Conservation (phyloP, 2,113 vertebrate species). For the Atherinomorus stipes region DNA sequence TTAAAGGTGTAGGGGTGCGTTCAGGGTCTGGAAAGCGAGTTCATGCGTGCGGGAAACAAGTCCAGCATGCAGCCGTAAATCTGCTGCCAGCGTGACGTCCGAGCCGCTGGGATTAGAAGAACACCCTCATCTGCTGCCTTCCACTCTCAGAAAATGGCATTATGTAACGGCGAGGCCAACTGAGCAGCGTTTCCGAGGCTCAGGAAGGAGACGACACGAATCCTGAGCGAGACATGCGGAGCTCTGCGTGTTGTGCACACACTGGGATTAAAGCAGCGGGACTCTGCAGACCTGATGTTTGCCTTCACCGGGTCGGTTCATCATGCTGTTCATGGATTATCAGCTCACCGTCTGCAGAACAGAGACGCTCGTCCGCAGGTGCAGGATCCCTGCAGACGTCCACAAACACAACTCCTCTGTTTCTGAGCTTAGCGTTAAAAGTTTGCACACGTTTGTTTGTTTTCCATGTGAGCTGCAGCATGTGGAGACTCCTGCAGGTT, state of each 20-base stretch:
- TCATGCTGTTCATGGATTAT: neutral
- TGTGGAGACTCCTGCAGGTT: too few species aligned
- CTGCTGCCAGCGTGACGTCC: slow-evolving; percentile 2
- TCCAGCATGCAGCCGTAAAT: neutral
- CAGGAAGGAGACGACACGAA: neutral
- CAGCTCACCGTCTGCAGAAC: neutral
- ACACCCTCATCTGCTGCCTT: slow-evolving; percentile 69
- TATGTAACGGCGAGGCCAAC: slow-evolving; percentile 63
- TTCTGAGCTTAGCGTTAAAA: too few species aligned
- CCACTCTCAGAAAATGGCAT: slow-evolving; percentile 72
- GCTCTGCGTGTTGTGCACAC: neutral
- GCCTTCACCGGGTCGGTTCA: too few species aligned
- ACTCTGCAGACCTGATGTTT: slow-evolving; percentile 2
- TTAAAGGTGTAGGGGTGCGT: too few species aligned
- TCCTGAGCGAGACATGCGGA: too few species aligned
- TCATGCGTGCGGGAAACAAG: too few species aligned
- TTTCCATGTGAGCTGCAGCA: too few species aligned
- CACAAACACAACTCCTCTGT: too few species aligned
- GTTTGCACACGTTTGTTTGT: too few species aligned
- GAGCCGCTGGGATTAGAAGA: slow-evolving; percentile 62
- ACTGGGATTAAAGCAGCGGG: neutral
- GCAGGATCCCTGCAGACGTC: too few species aligned
- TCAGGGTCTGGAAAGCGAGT: too few species aligned
- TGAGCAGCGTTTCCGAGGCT: neutral
- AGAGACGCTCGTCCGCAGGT: too few species aligned